Percentiles rank a stretch among this genome's conserved stretches.
Conservation (phyloP, 2,113 vertebrate genomes). For the Gallinago media region DNA sequence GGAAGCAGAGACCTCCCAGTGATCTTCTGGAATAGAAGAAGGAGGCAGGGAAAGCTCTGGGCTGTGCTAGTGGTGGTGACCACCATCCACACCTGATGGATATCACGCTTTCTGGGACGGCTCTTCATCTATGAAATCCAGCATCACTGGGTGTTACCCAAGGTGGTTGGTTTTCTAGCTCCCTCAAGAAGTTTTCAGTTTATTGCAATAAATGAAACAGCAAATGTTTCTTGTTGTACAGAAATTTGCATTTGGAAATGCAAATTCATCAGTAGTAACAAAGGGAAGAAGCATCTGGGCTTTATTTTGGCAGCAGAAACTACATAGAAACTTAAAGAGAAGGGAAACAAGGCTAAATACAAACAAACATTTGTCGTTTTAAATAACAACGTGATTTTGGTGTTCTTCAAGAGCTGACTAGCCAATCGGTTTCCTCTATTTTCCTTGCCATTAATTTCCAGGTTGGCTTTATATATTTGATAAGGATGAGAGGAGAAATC, state of each 20-base stretch:
- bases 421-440: background rate
- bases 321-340: background rate
- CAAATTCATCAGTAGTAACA: background rate
- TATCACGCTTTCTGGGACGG: fast-evolving
- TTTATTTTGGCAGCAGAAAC: background rate
- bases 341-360: background rate
- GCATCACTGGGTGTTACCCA: background rate
- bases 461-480: background rate
- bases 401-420: background rate
- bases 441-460: background rate
- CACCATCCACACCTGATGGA: background rate
- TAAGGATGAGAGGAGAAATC: background rate
- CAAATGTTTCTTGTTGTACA: background rate
- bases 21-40: background rate
- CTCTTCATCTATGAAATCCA: fast-evolving
- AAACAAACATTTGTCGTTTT: background rate
- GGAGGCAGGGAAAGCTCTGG: background rate
- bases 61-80: background rate
- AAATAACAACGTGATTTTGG: background rate
- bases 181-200: background rate
- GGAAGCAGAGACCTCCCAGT: background rate
- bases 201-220: background rate
- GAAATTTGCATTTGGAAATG: background rate
- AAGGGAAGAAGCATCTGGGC: background rate
- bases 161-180: background rate